Conservation (phyloP, 2,797 vertebrate genomes). For the Arnoldichthys spilopterus region DNA sequence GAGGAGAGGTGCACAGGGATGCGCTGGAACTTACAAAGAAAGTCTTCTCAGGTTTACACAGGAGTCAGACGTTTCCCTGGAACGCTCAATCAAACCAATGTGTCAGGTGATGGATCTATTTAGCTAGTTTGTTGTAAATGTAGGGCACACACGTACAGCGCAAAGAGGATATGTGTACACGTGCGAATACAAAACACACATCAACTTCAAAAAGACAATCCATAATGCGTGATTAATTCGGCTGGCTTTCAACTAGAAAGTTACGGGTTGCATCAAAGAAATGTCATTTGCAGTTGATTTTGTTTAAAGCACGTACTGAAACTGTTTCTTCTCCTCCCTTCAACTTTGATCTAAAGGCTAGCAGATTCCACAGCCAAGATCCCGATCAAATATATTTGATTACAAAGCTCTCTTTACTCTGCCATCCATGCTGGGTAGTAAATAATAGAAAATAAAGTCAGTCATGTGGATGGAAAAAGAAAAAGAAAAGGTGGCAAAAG, state of each 20-base stretch:
- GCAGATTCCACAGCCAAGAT: slow-evolving; percentile 60
- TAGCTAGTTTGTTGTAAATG: neutral
- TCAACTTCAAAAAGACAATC: slow-evolving; percentile 13
- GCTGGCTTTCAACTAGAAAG: slow-evolving; percentile 62
- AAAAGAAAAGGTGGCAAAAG: neutral
- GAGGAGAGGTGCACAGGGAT: neutral
- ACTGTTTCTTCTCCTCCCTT: slow-evolving; percentile 34
- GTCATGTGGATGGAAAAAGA: slow-evolving; percentile 7
- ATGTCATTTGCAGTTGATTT: slow-evolving; percentile 62
- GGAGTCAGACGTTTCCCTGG: neutral
- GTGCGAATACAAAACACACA: slow-evolving; percentile 2
- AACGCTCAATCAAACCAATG: neutral
- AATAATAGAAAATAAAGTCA: slow-evolving; percentile 53
- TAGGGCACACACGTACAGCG: neutral
- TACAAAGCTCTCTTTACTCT: slow-evolving; percentile 64
- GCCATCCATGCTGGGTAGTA: slow-evolving; percentile 41
- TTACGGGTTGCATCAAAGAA: slow-evolving; percentile 66
- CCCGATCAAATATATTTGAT: slow-evolving; percentile 76
- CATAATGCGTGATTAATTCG: slow-evolving; percentile 57
- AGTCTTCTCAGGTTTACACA: neutral
- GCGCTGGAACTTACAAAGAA: neutral
- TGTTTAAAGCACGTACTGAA: slow-evolving; percentile 61
- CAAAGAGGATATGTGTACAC: neutral
- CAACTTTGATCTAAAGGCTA: slow-evolving; percentile 72
- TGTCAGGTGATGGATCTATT: slow-evolving; percentile 5